phyloP scores from a whole-genome alignment of 1,140 invertebrate genomes.

The Lepidurus packardi region DNA sequence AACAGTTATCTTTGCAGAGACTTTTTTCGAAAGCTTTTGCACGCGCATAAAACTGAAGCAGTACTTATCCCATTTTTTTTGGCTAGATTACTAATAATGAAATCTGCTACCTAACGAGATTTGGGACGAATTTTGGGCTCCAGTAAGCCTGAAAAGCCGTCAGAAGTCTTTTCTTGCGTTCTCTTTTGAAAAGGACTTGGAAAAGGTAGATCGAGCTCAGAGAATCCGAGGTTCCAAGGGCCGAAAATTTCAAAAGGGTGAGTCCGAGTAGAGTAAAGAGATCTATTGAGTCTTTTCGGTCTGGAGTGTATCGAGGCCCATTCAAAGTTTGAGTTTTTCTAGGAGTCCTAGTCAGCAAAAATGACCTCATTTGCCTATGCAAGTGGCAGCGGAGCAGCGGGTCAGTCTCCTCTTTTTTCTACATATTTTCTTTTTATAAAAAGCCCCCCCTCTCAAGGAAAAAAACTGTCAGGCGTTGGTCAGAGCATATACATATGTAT shows the following conservation, averaged over 20 bases:
- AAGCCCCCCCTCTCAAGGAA: neutral
- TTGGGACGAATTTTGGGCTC: neutral
- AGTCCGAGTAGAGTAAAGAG: neutral
- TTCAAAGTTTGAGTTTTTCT: neutral
- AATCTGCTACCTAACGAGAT: neutral
- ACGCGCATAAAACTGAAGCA: no score
- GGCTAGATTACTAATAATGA: neutral
- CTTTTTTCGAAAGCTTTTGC: no score
- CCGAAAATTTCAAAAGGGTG: neutral
- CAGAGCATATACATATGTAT: conserved; percentile 19
- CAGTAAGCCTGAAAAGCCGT: neutral
- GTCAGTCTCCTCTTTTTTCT: neutral
- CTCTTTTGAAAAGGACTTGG: neutral
- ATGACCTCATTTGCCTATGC: conserved; percentile 21
- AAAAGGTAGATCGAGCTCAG: neutral
- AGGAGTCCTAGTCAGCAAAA: neutral
- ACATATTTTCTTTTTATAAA: neutral
- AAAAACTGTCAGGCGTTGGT: neutral
- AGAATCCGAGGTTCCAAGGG: neutral
- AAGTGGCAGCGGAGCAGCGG: neutral
- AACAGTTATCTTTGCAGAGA: no score
- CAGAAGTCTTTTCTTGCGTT: neutral
- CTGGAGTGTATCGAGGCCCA: conserved; percentile 14
- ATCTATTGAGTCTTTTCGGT: neutral
- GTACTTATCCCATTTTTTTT: neutral